Percentiles rank a stretch among this genome's conserved stretches.
phyloP scores from a whole-genome alignment of 2,113 vertebrate species.

The Xiphias gladius region DNA sequence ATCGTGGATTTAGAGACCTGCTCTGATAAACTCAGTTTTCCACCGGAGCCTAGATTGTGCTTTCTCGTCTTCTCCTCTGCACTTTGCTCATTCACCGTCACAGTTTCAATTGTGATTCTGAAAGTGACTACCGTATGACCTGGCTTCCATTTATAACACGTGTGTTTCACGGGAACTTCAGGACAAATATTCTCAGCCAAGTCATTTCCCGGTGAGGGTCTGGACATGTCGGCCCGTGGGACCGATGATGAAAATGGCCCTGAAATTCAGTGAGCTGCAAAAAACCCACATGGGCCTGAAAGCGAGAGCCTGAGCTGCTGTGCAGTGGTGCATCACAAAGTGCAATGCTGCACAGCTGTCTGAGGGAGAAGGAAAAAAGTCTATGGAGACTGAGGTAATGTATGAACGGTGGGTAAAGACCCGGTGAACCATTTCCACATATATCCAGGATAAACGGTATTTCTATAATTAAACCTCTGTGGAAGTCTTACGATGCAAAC shows the following conservation, averaged over 20 bases:
- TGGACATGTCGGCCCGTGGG: not conserved
- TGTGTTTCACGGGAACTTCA: not conserved
- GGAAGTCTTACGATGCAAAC: not conserved
- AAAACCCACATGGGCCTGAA: constrained; percentile 39
- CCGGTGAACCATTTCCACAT: not conserved
- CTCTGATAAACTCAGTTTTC: constrained; percentile 34
- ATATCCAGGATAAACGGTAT: not conserved
- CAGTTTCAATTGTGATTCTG: not conserved
- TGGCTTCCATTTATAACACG: not conserved
- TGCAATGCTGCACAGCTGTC: not conserved
- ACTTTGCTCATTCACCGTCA: not conserved
- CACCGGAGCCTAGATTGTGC: not conserved
- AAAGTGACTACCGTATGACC: not conserved
- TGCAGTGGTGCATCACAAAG: constrained; percentile 20
- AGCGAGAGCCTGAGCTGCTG: constrained; percentile 9
- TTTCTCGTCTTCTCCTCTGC: constrained; percentile 4
- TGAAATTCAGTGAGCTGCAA: constrained; percentile 42
- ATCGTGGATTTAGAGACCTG: constrained; percentile 28
- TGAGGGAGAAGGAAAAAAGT: not conserved
- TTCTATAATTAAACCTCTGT: not conserved
- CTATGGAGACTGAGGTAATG: not conserved
- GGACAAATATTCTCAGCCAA: not conserved
- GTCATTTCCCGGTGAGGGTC: not conserved
- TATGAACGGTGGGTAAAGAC: not conserved
- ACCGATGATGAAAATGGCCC: constrained; percentile 37